Percentiles rank a stretch among this genome's conserved stretches.
Evolutionary conservation across 2,888 invertebrate genomes (phyloP).

Genomic region (Clostera curtula): DNA sequence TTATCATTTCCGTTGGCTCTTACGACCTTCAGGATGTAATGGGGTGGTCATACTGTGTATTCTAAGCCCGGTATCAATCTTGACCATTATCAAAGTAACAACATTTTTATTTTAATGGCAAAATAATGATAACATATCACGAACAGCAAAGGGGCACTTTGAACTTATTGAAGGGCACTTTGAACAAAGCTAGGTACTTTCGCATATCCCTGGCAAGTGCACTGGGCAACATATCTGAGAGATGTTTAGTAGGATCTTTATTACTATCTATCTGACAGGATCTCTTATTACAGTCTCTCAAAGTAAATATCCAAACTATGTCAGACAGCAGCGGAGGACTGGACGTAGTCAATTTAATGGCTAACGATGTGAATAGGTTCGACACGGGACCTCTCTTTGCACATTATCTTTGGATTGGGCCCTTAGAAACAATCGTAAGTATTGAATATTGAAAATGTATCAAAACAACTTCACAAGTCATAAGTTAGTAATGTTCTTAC

Average conservation of each 20-base stretch:
- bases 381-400: slow-evolving; percentile 80
- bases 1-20: background rate
- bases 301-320: slow-evolving; percentile 57
- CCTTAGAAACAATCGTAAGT: slow-evolving; percentile 77
- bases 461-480: background rate
- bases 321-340: slow-evolving; percentile 60
- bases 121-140: too few relatives aligned
- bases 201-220: too few relatives aligned
- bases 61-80: too few relatives aligned
- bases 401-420: slow-evolving; percentile 85
- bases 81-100: too few relatives aligned
- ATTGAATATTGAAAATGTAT: background rate
- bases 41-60: too few relatives aligned
- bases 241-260: too few relatives aligned
- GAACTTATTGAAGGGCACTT: too few relatives aligned
- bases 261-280: background rate
- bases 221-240: too few relatives aligned
- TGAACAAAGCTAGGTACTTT: too few relatives aligned
- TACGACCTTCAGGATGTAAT: too few relatives aligned
- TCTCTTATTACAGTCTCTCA: slow-evolving; percentile 51
- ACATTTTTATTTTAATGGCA: too few relatives aligned
- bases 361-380: slow-evolving; percentile 85
- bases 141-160: too few relatives aligned
- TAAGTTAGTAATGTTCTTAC: slow-evolving; percentile 14
- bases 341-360: slow-evolving; percentile 77